Evolutionary conservation across 2,888 invertebrate genomes (phyloP), one percentile per base, ranked within the genome.

Genomic region (Arge pagana): DNA sequence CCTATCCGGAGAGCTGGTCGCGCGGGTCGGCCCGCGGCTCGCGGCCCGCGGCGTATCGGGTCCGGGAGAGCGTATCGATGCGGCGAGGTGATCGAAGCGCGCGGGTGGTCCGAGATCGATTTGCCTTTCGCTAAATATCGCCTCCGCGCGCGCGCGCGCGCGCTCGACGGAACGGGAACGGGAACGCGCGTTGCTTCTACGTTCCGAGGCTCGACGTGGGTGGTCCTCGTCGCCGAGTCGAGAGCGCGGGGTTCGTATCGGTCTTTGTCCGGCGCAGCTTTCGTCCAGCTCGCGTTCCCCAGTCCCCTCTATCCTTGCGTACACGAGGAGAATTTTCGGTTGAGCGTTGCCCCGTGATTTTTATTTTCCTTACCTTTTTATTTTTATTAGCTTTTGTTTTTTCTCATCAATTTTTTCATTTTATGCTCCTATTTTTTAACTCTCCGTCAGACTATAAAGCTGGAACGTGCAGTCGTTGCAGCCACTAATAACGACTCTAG

Each of bases 81-180:
- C 45, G 18, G 5, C 45, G 10, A 59, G 60, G 56, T 60, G 49
- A 48, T 62, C 71, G 53, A 70, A n/a, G n/a, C n/a, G n/a, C 66
- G 74, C 74, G 74, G 74, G 73, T 74, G 74, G 74, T 67, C 74
- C 59, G 62, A 65, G 70, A 70, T 23, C 45, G 73, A 73, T 72
- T 72, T 72, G 72, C 74, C 72, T 74, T 72, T 71, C 71, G 74
- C 73, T 74, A 73, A 73, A 74, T 73, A 74, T 73, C 72, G 72
- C 69, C 74, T 73, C 71, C 68, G 70, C 71, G 71, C 72, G 71
- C n/a, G n/a, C n/a, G n/a, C n/a, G n/a, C n/a, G n/a, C n/a, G n/a
- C n/a, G n/a, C n/a, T n/a, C n/a, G n/a, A n/a, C n/a, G n/a, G n/a
- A n/a, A n/a, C n/a, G n/a, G n/a, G n/a, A n/a, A n/a, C n/a, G n/a